Base-by-base conservation (phyloP, 1,140 invertebrate species). In the Xylocopa sonorina region DNA sequence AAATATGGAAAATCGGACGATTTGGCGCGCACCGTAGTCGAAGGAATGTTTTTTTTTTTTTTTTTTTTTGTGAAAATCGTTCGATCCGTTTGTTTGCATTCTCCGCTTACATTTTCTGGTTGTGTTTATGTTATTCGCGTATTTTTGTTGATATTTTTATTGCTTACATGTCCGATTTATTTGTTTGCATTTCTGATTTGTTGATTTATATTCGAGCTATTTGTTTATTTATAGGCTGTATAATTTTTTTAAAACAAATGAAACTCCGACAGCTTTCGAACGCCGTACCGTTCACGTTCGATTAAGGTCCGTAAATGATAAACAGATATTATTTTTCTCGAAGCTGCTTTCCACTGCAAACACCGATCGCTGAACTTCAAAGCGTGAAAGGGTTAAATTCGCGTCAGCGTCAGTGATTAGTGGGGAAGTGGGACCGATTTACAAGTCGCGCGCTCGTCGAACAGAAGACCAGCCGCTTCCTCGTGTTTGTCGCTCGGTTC, bases 401-500 rank as follows among this genome's bases (percentile, higher is more conserved):
- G 12, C 29, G 6, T 0, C 16, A 2, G 27, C 18, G 10, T 16
- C 27, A n/a, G n/a, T n/a, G n/a, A n/a, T n/a, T n/a, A n/a, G n/a
- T n/a, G n/a, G n/a, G n/a, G n/a, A n/a, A n/a, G n/a, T n/a, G n/a
- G n/a, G n/a, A n/a, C n/a, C n/a, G n/a, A n/a, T n/a, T n/a, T n/a
- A n/a, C n/a, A n/a, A n/a, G n/a, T n/a, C n/a, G n/a, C n/a, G 41
- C 14, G 38, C 27, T 38, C 32, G 46, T 5, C 18, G 53, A 9
- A 55, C 34, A 43, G 55, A 55, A 75, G 32, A 3, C 27, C 18
- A 48, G 41, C 21, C 29, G 46, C 50, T 57, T 57, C 38, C 50
- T 46, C 50, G 27, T 66, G 63, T 67, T 76, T 67, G 73, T 64
- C 73, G 5, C 21, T 0, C 62, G 24, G 62, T 10, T 75, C 46